Conservation (phyloP, 2,888 invertebrate genomes). For the Merodon equestris region DNA sequence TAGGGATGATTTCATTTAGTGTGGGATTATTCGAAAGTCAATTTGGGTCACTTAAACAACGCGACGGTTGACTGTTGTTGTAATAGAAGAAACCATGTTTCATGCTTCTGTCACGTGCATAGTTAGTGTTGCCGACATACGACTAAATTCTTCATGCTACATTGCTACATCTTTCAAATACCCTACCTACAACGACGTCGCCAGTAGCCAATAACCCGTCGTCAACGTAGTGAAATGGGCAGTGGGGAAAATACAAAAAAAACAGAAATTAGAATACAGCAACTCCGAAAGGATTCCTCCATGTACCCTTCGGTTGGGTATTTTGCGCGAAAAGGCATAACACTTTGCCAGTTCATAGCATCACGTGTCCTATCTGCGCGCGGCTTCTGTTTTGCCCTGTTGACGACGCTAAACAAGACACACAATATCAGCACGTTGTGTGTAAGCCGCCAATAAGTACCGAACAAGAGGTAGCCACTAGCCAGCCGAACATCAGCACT, state of each 20-base stretch:
- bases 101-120: slow-evolving; percentile 53
- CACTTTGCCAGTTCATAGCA: slow-evolving; percentile 46
- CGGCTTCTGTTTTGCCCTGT: slow-evolving; percentile 65
- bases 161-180: slow-evolving; percentile 65
- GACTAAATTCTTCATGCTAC: slow-evolving; percentile 60
- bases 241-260: slow-evolving; percentile 20
- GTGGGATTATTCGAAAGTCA: slow-evolving; percentile 18
- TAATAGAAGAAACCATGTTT: too few relatives aligned
- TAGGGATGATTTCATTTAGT: slow-evolving; percentile 51
- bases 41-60: too few relatives aligned
- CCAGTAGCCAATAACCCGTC: slow-evolving; percentile 1
- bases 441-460: slow-evolving; percentile 64
- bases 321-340: slow-evolving; percentile 27
- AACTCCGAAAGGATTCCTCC: slow-evolving; percentile 44
- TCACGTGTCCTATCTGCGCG: slow-evolving; percentile 61
- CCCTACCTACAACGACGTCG: slow-evolving; percentile 60
- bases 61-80: too few relatives aligned
- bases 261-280: slow-evolving; percentile 61
- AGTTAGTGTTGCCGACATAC: slow-evolving; percentile 57
- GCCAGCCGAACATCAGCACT: slow-evolving; percentile 15
- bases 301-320: slow-evolving; percentile 51
- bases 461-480: slow-evolving; percentile 27
- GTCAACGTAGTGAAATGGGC: too few relatives aligned
- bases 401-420: slow-evolving; percentile 64
- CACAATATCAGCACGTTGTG: slow-evolving; percentile 60